phyloP scores from a whole-genome alignment of 2,797 vertebrate species.

The Triplophysa bombifrons region DNA sequence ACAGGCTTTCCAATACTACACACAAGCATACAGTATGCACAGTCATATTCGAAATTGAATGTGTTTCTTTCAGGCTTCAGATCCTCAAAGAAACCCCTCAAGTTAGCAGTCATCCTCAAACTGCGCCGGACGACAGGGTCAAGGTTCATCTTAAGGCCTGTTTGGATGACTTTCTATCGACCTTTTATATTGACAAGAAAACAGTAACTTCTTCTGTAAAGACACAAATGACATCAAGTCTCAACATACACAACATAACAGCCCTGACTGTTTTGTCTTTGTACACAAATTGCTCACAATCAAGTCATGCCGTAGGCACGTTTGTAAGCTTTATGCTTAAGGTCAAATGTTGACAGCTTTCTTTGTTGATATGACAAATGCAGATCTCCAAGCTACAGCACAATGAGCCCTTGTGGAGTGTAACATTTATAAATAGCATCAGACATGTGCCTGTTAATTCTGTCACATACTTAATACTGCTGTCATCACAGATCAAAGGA shows the following conservation, averaged over 20 bases:
- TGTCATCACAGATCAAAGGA: slow-evolving; percentile 60
- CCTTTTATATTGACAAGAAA: not conserved
- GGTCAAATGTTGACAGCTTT: slow-evolving; percentile 41
- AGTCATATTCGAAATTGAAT: not conserved
- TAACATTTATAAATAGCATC: slow-evolving; percentile 61
- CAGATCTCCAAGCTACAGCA: slow-evolving; percentile 44
- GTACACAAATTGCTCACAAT: not conserved
- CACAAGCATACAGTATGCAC: not conserved
- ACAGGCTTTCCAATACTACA: not conserved
- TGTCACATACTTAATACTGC: slow-evolving; percentile 69
- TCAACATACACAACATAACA: not conserved
- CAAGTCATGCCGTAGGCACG: not conserved
- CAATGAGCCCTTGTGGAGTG: slow-evolving; percentile 49
- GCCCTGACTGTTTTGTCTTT: not conserved
- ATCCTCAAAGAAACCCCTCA: slow-evolving; percentile 57
- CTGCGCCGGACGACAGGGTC: slow-evolving; percentile 7
- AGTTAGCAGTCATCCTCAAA: slow-evolving; percentile 42
- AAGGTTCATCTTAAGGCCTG: slow-evolving; percentile 45
- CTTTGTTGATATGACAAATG: slow-evolving; percentile 31
- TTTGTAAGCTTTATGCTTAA: slow-evolving; percentile 18
- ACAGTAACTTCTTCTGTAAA: not conserved
- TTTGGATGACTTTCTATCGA: slow-evolving; percentile 45
- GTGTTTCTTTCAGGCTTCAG: slow-evolving; percentile 44
- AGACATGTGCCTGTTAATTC: slow-evolving; percentile 64
- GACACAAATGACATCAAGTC: slow-evolving; percentile 20